Conservation (phyloP, 2,797 vertebrate genomes). For the Enteromius anoplus region DNA sequence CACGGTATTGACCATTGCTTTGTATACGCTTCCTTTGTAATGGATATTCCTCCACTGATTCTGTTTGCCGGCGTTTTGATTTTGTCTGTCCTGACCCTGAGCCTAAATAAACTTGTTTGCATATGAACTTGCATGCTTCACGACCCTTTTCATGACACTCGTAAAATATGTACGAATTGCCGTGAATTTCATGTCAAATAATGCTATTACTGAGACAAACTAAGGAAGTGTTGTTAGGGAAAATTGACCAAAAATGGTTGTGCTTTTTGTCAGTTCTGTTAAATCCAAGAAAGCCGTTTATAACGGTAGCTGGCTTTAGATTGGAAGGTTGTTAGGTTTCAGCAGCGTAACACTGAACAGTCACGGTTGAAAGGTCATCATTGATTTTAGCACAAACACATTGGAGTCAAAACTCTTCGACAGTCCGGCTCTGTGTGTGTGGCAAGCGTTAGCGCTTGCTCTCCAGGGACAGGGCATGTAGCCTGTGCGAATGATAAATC, state of each 20-base stretch:
- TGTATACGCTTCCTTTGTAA: no score
- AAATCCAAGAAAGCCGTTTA: background rate
- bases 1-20: no score
- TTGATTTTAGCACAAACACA: constrained; percentile 34
- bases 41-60: no score
- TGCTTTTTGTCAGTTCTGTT: background rate
- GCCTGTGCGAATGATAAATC: constrained; percentile 36
- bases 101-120: no score
- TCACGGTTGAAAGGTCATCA: constrained; percentile 17
- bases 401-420: background rate
- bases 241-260: background rate
- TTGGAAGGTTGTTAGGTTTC: background rate
- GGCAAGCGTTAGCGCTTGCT: background rate
- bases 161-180: no score
- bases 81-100: no score
- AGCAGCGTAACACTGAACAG: background rate
- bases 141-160: no score
- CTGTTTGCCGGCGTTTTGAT: no score
- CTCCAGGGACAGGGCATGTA: background rate
- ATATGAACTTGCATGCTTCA: no score
- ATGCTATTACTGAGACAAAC: no score
- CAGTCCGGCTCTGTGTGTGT: background rate
- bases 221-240: background rate
- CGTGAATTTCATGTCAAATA: no score
- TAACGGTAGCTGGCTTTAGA: background rate